Evolutionary conservation across 2,113 vertebrate genomes (phyloP).

Genomic region (Sapayoa aenigma): DNA sequence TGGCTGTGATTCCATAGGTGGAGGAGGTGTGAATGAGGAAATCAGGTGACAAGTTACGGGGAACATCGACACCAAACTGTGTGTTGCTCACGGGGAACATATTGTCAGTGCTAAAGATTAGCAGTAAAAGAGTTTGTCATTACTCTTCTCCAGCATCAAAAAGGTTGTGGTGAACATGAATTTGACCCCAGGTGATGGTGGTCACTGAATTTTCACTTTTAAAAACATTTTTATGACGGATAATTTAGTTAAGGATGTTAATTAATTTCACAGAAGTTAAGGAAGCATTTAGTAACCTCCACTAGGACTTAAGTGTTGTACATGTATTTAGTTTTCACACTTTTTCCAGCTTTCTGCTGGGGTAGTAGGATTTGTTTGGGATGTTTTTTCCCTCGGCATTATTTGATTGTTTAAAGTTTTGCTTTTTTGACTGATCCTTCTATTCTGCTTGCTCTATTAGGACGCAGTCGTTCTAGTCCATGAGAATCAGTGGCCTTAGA

Average conservation of each 20-base stretch:
- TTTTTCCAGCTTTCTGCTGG: not conserved
- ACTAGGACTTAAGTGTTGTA: not conserved
- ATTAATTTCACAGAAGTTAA: not conserved
- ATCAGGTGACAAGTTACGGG: not conserved
- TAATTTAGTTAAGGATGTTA: not conserved
- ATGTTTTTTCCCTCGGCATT: not conserved
- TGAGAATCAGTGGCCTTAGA: not conserved
- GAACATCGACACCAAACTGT: not conserved
- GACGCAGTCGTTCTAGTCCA: not conserved
- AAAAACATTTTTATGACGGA: fast-evolving
- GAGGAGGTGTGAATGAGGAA: not conserved
- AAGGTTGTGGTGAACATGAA: not conserved
- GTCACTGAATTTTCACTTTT: not conserved
- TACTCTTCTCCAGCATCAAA: not conserved
- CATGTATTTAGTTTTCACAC: not conserved
- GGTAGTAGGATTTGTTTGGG: not conserved
- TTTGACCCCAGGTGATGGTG: not conserved
- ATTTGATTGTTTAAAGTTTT: not conserved
- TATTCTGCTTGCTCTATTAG: not conserved
- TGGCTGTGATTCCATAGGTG: not conserved
- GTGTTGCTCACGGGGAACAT: not conserved
- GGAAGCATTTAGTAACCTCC: not conserved
- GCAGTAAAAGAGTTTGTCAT: not conserved
- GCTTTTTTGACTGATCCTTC: not conserved
- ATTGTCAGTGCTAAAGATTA: not conserved